phyloP scores from a whole-genome alignment of 2,888 invertebrate genomes.

The Metacarcinus magister region DNA sequence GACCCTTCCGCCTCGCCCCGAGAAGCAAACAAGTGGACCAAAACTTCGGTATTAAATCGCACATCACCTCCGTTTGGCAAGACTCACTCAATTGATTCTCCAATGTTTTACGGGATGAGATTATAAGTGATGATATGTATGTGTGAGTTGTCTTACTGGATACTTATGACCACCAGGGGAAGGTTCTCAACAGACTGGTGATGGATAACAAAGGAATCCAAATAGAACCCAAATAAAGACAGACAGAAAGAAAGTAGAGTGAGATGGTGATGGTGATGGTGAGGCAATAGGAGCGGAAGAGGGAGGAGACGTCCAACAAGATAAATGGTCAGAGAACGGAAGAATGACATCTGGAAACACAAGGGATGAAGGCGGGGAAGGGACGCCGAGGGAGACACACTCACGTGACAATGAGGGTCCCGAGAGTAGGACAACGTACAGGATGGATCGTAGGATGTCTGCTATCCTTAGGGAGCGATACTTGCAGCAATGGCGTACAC shows the following conservation, averaged over 20 bases:
- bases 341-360: slow-evolving; percentile 74
- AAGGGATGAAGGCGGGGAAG: background rate
- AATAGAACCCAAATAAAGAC: background rate
- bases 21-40: background rate
- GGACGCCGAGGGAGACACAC: slow-evolving; percentile 9
- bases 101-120: background rate
- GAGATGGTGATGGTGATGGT: slow-evolving; percentile 59
- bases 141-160: background rate
- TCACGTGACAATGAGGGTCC: background rate
- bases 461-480: background rate
- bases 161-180: background rate
- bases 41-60: background rate
- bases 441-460: background rate
- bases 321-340: slow-evolving; percentile 72
- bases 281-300: slow-evolving; percentile 62
- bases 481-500: too few species aligned
- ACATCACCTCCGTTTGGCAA: background rate
- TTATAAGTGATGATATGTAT: background rate
- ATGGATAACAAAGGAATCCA: background rate
- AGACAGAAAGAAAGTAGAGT: slow-evolving; percentile 43
- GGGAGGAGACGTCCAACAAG: slow-evolving; percentile 71
- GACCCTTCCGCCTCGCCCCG: background rate
- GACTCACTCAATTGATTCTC: background rate
- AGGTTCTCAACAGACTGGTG: background rate
- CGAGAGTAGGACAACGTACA: background rate